Evolutionary conservation across 2,888 invertebrate genomes (phyloP).

Genomic region (Agonopterix subpropinquella): DNA sequence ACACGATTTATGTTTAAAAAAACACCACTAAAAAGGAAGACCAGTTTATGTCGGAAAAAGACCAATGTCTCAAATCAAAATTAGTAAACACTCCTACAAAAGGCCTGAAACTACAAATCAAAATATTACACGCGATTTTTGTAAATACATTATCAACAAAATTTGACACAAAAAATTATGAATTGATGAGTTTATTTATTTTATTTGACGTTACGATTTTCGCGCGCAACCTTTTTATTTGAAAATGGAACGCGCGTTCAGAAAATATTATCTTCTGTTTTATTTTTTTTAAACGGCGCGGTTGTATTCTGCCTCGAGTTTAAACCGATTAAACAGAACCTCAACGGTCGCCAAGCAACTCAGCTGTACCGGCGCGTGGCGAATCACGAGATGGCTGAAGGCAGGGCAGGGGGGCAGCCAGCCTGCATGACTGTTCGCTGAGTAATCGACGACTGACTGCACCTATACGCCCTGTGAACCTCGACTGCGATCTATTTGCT

Average conservation of each 20-base stretch:
- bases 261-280: neutral
- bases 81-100: slow-evolving; percentile 1
- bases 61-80: no score
- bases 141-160: slow-evolving; percentile 37
- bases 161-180: slow-evolving; percentile 44
- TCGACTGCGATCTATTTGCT: neutral
- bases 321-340: slow-evolving; percentile 56
- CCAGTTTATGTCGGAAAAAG: no score
- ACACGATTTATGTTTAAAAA: neutral
- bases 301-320: slow-evolving; percentile 13
- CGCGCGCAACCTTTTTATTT: slow-evolving; percentile 22
- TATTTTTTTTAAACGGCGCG: slow-evolving; percentile 1
- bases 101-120: slow-evolving; percentile 4
- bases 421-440: slow-evolving; percentile 61
- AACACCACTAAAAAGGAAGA: neutral
- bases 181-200: neutral
- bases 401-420: slow-evolving; percentile 24
- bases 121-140: slow-evolving; percentile 46
- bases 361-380: slow-evolving; percentile 29
- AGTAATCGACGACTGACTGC: slow-evolving; percentile 56
- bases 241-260: slow-evolving; percentile 18
- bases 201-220: slow-evolving; percentile 18
- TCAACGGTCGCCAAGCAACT: slow-evolving; percentile 58
- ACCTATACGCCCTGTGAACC: slow-evolving; percentile 42
- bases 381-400: slow-evolving; percentile 40